A percentile compares a stretch with the other conserved stretches of the same genome.
Evolutionary conservation across 2,113 vertebrate species (phyloP).

Genomic region (Sylvia atricapilla): DNA sequence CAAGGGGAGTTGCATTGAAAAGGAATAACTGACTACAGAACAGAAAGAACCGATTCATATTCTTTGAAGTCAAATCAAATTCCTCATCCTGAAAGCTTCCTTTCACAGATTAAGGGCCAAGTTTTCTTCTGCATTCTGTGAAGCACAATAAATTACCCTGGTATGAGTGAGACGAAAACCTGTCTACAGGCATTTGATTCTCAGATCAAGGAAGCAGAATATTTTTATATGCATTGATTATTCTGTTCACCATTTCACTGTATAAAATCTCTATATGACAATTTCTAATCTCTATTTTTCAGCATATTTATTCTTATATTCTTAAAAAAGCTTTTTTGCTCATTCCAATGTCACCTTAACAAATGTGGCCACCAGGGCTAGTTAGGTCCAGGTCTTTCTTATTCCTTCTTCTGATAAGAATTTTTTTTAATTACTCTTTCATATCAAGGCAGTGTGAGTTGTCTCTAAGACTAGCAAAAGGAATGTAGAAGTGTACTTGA

Average conservation of each 20-base stretch:
- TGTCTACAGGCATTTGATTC: neutral
- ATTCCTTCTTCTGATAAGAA: neutral
- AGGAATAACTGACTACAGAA: neutral
- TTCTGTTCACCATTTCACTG: neutral
- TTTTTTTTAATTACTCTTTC: neutral
- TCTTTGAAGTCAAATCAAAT: slow-evolving; percentile 37
- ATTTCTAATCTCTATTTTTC: neutral
- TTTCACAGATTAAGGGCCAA: neutral
- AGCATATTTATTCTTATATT: neutral
- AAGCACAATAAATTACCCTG: neutral
- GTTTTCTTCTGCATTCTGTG: neutral
- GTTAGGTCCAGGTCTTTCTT: neutral
- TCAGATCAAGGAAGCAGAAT: neutral
- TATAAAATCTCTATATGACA: neutral
- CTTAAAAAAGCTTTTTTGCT: neutral
- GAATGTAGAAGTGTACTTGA: neutral
- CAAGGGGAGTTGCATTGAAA: neutral
- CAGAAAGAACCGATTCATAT: neutral
- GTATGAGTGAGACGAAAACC: neutral
- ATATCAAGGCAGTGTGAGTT: neutral
- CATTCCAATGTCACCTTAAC: neutral
- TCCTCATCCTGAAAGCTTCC: neutral
- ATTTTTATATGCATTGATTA: neutral
- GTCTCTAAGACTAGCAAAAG: neutral
- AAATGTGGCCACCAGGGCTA: neutral